Base-by-base conservation (phyloP, 2,888 invertebrate species). In the Biston betularia region DNA sequence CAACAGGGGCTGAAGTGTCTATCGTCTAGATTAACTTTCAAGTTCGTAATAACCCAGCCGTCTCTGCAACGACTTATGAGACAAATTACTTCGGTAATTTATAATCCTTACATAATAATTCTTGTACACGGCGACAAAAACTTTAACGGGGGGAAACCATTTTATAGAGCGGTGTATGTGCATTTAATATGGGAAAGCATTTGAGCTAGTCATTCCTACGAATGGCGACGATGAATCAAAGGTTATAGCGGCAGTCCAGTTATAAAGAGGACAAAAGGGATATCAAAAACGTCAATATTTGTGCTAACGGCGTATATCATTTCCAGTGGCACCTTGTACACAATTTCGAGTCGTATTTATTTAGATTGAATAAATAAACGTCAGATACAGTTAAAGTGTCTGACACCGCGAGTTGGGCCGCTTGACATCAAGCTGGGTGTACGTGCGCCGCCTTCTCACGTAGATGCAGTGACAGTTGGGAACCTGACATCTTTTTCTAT, bases 351-450 rank as follows among this genome's bases (percentile, higher is more conserved):
- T 48, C 59, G 61, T 72, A 65, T 68, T 71, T 70, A 71, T 73
- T 68, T 71, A 70, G 64, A 65, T 75, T 73, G 70, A 70, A 68
- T 68, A 72, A 69, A 72, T 73, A 74, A 73, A 70, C 69, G 71
- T 68, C 69, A 65, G 67, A 70, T 73, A 76, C 74, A 74, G 76
- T 75, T 76, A 76, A 71, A 69, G 69, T 68, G 67, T 70, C 72
- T 68, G 67, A 67, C 68, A 45, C 58, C 52, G 66, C 60, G 67
- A 69, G 69, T 64, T 52, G 63, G 60, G 14, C 46, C 55, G 60
- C 63, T 58, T 62, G 50, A 58, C 57, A 64, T 59, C 53, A 50
- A 58, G 60, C 61, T 52, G 50, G 52, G 54, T 59, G 72, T 71
- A 74, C 72, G 73, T 71, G 73, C 69, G 64, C 60, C 60, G 63